These are phyloP conservation scores for Benitochromis conjunctus DNA, from an alignment of 2,113 vertebrate species.

Conservation along the genomic window DNA sequence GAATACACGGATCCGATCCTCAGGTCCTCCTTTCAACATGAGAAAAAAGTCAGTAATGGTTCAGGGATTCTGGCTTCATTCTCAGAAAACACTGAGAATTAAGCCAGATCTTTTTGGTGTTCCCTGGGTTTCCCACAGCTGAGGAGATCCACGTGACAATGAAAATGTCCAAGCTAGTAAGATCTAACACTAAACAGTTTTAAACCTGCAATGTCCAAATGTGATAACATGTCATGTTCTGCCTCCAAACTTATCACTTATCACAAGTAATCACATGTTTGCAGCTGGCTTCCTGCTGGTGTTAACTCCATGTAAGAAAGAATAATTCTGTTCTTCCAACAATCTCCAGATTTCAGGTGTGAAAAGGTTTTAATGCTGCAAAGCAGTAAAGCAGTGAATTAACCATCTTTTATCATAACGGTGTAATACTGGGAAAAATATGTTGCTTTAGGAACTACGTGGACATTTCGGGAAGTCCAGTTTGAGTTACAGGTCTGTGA, in stretches of 20 bases:
- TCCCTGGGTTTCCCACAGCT: neutral
- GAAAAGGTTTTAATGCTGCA: neutral
- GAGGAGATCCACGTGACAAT: fast-evolving
- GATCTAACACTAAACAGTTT: neutral
- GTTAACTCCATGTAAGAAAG: neutral
- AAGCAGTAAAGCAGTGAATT: neutral
- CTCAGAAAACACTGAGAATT: neutral
- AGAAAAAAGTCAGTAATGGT: neutral
- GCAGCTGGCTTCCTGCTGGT: neutral
- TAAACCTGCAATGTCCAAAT: neutral
- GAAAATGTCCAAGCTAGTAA: fast-evolving
- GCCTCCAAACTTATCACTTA: neutral
- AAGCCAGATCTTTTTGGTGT: fast-evolving
- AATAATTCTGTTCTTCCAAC: neutral
- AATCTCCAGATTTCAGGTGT: fast-evolving
- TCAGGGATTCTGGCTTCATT: neutral
- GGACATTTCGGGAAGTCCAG: neutral
- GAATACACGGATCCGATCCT: conserved; percentile 95
- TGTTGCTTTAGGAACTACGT: neutral
- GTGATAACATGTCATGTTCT: neutral
- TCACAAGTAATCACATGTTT: neutral
- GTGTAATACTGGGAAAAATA: fast-evolving
- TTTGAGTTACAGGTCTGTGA: neutral
- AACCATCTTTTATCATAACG: neutral
- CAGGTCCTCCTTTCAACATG: conserved; percentile 81